Conservation (phyloP, 2,888 invertebrate genomes). For the Eupithecia exiguata region DNA sequence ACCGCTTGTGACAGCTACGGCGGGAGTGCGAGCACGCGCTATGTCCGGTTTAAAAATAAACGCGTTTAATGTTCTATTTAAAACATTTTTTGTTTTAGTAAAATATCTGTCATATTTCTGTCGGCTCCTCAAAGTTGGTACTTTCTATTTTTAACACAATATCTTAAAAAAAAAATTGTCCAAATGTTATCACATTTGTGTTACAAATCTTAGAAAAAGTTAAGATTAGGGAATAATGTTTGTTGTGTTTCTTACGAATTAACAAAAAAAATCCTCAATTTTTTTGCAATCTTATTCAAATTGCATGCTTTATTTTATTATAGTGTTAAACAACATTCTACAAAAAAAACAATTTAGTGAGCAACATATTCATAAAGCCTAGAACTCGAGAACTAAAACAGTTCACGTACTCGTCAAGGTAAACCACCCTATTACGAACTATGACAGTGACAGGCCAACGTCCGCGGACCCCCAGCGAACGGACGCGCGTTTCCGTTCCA, state of each 20-base stretch:
- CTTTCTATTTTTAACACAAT: neutral
- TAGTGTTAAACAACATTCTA: neutral
- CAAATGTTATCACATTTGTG: too few relatives aligned
- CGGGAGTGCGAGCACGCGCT: conserved; percentile 16
- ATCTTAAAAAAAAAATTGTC: too few relatives aligned
- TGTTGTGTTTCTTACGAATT: neutral
- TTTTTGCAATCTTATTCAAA: neutral
- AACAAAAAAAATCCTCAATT: neutral
- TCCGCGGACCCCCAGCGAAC: conserved; percentile 66
- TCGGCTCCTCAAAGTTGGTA: neutral
- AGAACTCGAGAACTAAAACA: neutral
- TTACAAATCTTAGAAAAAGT: neutral
- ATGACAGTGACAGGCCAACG: conserved; percentile 45
- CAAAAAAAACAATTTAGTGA: neutral
- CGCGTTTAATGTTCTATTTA: conserved; percentile 27
- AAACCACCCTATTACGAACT: conserved; percentile 31
- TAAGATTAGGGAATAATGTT: neutral
- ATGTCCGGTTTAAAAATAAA: conserved; percentile 28
- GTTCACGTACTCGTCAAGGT: conserved; percentile 14
- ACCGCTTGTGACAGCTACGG: conserved; percentile 29
- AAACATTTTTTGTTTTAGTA: conserved; percentile 12
- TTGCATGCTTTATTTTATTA: neutral
- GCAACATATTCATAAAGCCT: neutral
- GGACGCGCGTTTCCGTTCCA: conserved; percentile 60
- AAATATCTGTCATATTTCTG: conserved; percentile 12